Conservation (phyloP, 2,113 vertebrate genomes). For the Strix uralensis region DNA sequence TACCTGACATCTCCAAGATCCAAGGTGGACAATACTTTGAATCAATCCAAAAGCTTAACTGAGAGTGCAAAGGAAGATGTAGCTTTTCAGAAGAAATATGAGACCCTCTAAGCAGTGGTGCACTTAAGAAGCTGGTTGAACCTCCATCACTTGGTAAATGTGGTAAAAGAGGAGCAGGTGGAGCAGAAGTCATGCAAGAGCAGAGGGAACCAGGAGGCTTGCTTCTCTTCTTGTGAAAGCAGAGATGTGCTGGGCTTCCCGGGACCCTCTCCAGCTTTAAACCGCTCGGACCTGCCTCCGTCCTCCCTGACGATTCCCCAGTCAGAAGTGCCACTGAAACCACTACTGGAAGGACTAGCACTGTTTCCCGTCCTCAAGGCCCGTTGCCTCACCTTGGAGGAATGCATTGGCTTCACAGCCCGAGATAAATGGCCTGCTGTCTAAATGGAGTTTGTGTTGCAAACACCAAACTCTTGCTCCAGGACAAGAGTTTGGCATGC, state of each 20-base stretch:
- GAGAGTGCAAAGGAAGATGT: not conserved
- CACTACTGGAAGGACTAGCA: not conserved
- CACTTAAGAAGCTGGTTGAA: not conserved
- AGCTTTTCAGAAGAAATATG: not conserved
- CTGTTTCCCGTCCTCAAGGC: rapidly evolving
- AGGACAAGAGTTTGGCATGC: not conserved
- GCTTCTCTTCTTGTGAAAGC: not conserved
- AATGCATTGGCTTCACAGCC: not conserved
- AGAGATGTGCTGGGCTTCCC: not conserved
- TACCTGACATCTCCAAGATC: not conserved
- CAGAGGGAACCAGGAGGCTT: not conserved
- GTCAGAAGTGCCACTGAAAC: not conserved
- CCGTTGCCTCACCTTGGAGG: not conserved
- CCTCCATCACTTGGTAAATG: not conserved
- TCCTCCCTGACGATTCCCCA: not conserved
- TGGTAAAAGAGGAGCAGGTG: not conserved
- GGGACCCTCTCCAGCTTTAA: not conserved
- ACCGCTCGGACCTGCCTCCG: not conserved
- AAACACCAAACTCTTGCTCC: not conserved
- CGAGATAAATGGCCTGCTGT: not conserved
- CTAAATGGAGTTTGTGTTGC: not conserved
- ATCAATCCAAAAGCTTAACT: not conserved
- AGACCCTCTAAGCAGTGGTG: not conserved
- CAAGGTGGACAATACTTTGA: not conserved
- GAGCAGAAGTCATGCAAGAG: not conserved